phyloP scores from a whole-genome alignment of 2,797 vertebrate genomes.

The Labroides dimidiatus region DNA sequence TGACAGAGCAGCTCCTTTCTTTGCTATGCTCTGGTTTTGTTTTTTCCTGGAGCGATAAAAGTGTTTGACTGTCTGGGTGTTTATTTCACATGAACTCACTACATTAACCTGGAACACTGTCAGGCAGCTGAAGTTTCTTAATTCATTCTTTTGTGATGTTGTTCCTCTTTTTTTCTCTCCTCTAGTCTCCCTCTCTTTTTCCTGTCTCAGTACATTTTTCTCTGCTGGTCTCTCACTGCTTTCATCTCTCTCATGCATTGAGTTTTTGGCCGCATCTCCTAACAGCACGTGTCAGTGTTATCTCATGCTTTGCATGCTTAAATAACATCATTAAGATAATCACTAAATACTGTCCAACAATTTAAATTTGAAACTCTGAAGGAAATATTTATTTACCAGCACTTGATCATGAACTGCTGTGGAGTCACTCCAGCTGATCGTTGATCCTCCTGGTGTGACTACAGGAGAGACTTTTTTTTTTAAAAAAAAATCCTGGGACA shows the following conservation, averaged over 20 bases:
- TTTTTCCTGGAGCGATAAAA: constrained; percentile 50
- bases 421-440: no score
- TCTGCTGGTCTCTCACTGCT: constrained; percentile 5
- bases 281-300: constrained; percentile 7
- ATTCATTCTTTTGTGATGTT: constrained; percentile 22
- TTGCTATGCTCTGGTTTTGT: constrained; percentile 36
- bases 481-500: no score
- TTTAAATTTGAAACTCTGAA: no score
- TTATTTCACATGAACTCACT: constrained; percentile 65
- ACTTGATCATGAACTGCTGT: no score
- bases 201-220: constrained; percentile 6
- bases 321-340: no score
- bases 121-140: constrained; percentile 34
- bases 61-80: constrained; percentile 44
- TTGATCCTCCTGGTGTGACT: no score
- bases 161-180: neutral
- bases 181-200: neutral
- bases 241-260: constrained; percentile 3
- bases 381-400: no score
- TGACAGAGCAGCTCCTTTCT: constrained; percentile 44
- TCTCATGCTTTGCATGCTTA: no score
- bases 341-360: no score
- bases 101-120: constrained; percentile 53
- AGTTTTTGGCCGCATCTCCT: neutral
- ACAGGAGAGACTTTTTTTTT: no score